These are phyloP conservation scores for Ctena decussata DNA, from an alignment of 2,888 invertebrate genomes.

Conservation along the genomic window DNA sequence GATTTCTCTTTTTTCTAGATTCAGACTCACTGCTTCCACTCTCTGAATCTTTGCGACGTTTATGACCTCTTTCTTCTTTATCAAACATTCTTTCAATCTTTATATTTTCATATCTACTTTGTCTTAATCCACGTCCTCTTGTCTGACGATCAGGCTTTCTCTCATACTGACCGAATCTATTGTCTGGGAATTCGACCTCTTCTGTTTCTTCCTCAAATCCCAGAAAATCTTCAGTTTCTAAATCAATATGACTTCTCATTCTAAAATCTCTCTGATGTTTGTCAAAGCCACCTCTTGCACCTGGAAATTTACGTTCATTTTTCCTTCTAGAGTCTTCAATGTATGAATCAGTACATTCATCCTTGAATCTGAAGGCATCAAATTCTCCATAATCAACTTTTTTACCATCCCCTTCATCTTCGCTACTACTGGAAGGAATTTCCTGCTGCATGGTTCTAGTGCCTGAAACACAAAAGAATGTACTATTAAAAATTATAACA, in stretches of 20 bases:
- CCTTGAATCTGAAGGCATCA: slow-evolving; percentile 56
- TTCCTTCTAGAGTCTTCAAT: slow-evolving; percentile 56
- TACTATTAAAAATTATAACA: too few species aligned
- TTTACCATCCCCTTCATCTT: slow-evolving; percentile 17
- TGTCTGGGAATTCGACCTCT: background rate
- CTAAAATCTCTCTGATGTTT: background rate
- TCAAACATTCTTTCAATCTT: slow-evolving; percentile 2
- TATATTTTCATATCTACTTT: background rate
- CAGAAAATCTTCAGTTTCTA: background rate
- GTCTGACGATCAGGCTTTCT: background rate
- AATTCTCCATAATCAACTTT: slow-evolving; percentile 62
- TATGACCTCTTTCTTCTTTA: background rate
- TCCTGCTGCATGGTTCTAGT: background rate
- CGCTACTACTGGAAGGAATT: background rate
- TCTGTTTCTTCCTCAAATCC: slow-evolving; percentile 4
- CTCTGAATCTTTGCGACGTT: slow-evolving; percentile 5
- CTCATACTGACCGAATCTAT: background rate
- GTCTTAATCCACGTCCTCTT: background rate
- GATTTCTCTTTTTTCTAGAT: background rate
- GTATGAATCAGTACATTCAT: slow-evolving; percentile 56
- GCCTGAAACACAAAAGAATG: background rate
- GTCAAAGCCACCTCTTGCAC: background rate
- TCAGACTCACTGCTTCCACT: background rate
- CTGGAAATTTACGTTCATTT: slow-evolving; percentile 35
- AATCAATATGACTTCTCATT: background rate